Base-by-base conservation (phyloP, 2,888 invertebrate species). In the Campaea margaritaria region DNA sequence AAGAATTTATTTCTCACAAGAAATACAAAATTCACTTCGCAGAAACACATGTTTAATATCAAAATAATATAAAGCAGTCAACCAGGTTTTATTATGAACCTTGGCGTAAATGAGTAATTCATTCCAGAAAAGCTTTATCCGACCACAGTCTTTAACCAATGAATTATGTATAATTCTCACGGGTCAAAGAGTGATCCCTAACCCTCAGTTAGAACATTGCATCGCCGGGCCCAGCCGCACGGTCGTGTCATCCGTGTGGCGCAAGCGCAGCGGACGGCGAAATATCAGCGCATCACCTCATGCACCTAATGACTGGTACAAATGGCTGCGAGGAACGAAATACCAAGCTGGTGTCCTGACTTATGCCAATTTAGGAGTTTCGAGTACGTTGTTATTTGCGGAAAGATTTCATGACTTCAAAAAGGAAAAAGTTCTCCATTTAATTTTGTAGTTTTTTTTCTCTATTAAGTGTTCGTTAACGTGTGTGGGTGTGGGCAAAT, bases 211-310 rank as follows among this genome's bases (percentile, higher is more conserved):
- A 60, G 10, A 50, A 15, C 9, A 0, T 43, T 28, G 34, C 51
- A 42, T 0, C 4, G 42, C 16, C n/a, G 48, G 60, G 72, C 65
- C 46, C 27, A 53, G 55, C 52, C 62, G 62, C 69, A 64, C 62
- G 69, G 78, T 86, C 85, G 85, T 87, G 87, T 86, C 85, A 82
- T 78, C 76, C 73, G 67, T 74, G 72, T 87, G 85, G 78, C 76
- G 86, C 79, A 87, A 87, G 75, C 73, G 71, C 73, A 63, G 66
- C 75, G 79, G 81, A 77, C 84, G 79, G 76, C 82, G 82, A 85
- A 87, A 87, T 86, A 87, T 88, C 86, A 87, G 77, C 72, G 81
- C 89, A 88, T 88, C 88, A 80, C 77, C 81, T 81, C 69, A 58
- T 64, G 53, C 58, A 75, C 76, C 83, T 85, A 87, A 88, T 87